Conservation (phyloP, 2,888 invertebrate genomes). For the Xylota segnis region DNA sequence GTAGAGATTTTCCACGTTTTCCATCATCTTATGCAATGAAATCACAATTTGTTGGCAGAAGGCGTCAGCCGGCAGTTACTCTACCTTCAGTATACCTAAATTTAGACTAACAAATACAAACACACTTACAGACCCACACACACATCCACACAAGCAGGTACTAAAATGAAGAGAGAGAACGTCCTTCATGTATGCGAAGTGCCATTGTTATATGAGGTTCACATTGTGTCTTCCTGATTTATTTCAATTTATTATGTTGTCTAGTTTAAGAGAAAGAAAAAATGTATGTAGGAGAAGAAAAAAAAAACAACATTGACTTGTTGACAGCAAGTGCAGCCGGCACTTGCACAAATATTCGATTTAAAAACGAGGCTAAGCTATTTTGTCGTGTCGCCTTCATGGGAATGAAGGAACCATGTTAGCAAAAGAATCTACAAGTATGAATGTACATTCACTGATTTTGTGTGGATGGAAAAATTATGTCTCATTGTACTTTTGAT, state of each 20-base stretch:
- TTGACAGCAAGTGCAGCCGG: constrained; percentile 37
- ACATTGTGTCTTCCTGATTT: constrained; percentile 60
- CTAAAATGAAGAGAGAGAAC: constrained; percentile 12
- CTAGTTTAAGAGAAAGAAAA: not conserved
- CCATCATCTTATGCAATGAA: constrained; percentile 69
- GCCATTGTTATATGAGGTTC: constrained; percentile 47
- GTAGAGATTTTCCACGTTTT: constrained; percentile 40
- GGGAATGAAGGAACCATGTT: not conserved
- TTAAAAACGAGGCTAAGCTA: constrained; percentile 32
- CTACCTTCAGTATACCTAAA: constrained; percentile 39
- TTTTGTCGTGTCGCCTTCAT: not conserved
- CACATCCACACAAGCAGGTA: not conserved
- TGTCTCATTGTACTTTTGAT: not conserved
- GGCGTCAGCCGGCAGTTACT: constrained; percentile 69
- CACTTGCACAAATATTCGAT: constrained; percentile 36
- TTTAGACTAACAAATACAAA: constrained; percentile 47
- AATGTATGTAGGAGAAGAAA: too few relatives aligned
- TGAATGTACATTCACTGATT: not conserved
- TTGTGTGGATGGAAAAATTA: not conserved
- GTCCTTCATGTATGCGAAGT: constrained; percentile 30
- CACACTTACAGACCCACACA: not conserved
- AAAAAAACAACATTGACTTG: constrained; percentile 12
- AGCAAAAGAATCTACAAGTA: not conserved
- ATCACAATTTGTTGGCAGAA: constrained; percentile 68
- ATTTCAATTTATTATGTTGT: constrained; percentile 58